Base-by-base conservation (phyloP, 2,113 vertebrate genomes). In the Nothoprocta pentlandii region DNA sequence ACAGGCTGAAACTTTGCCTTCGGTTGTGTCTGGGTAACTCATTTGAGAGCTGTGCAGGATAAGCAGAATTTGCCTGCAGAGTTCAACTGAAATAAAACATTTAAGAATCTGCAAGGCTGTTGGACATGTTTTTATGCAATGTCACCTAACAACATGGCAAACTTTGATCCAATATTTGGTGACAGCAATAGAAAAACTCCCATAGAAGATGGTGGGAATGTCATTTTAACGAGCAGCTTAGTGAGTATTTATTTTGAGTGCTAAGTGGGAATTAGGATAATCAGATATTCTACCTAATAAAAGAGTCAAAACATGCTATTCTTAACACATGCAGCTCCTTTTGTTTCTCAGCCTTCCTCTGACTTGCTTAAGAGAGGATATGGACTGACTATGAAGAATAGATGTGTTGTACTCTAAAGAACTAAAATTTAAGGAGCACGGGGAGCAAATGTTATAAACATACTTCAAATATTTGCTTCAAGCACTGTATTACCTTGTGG, bases 31-130 rank as follows among this genome's bases (percentile, higher is more conserved):
- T 96, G 92, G 78, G 70, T 78, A 91, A 53, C 63, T 94, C 91
- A 82, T 93, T 95, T 41, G 53, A 32, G 83, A 34, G 14, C 47
- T 64, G 47, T 0, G 2, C 28, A 3, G 2, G 53, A 30, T 19
- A 58, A 87, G 83, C 2, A 68, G 51, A 61, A 66, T 39, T 59
- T 83, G 36, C 64, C 88, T 82, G 85, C 49, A 42, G 63, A 77
- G 51, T 82, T 92, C 84, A 76, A 93, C 73, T 36, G 86, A 32
- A 32, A 36, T 8, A 32, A 47, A n/a, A 20, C 17, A 17, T 53
- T 81, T 79, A 71, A 89, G 74, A 91, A 62, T 26, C 30, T 73
- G 80, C 12, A 69, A 92, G 79, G 79, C 30, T 90, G 59, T 74
- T 63, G 23, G 76, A 49, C 69, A 17, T 0, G 49, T 49, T 49